phyloP scores from a whole-genome alignment of 2,113 vertebrate genomes.

The Anarrhichthys ocellatus region DNA sequence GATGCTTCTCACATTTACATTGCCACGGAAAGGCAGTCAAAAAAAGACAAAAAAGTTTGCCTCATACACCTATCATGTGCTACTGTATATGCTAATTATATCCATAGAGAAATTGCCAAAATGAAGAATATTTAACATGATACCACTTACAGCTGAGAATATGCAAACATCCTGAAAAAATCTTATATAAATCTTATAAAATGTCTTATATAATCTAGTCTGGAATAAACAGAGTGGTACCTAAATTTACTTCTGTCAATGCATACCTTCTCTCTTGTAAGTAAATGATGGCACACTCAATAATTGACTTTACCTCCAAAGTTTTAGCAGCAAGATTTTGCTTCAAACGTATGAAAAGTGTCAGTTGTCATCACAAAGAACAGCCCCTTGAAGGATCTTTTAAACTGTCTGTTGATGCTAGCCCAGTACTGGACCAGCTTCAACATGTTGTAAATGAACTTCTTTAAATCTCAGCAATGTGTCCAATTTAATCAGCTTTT shows the following conservation, averaged over 20 bases:
- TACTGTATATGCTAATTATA: constrained; percentile 34
- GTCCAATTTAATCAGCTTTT: constrained; percentile 6
- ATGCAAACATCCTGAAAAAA: background rate
- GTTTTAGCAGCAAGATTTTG: background rate
- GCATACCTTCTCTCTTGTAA: background rate
- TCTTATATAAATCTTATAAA: background rate
- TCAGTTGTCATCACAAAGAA: background rate
- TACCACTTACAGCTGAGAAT: background rate
- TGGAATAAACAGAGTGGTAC: background rate
- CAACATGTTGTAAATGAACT: too few species aligned
- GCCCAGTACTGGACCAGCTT: background rate
- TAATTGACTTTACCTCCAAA: too few species aligned
- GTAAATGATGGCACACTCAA: background rate
- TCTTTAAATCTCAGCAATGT: background rate
- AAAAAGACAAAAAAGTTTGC: constrained; percentile 7
- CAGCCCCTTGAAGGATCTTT: background rate
- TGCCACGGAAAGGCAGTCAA: constrained; percentile 15
- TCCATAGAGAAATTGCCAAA: constrained; percentile 16
- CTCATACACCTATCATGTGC: constrained; percentile 2
- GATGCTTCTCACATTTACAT: constrained; percentile 39
- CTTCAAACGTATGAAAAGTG: background rate
- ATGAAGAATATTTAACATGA: constrained; percentile 12
- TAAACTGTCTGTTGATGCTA: background rate
- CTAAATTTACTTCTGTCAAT: background rate
- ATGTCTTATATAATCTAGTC: background rate